Evolutionary conservation across 2,797 vertebrate genomes (phyloP).

Genomic region (Bucorvus abyssinicus): DNA sequence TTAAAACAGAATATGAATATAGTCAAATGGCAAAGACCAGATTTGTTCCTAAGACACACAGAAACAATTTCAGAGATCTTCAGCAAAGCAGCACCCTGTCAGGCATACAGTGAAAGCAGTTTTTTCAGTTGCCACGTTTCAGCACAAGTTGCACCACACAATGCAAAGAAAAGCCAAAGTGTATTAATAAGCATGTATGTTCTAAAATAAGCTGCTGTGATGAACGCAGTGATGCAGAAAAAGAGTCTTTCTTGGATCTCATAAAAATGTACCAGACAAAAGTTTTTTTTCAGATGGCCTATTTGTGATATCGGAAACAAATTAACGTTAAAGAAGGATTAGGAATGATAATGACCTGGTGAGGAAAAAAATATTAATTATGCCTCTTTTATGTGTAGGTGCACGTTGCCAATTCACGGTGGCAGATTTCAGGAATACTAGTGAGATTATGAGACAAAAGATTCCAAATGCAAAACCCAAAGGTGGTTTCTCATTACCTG

Average conservation of each 20-base stretch:
- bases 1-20: background rate
- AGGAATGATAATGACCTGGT: background rate
- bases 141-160: background rate
- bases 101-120: background rate
- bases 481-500: background rate
- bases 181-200: conserved; percentile 17
- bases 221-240: background rate
- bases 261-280: background rate
- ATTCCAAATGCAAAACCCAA: background rate
- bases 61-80: conserved; percentile 27
- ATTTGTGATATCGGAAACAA: background rate
- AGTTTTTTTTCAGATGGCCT: background rate
- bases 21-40: conserved; percentile 21
- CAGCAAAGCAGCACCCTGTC: background rate
- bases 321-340: background rate
- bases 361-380: background rate
- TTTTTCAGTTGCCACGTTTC: background rate
- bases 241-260: background rate
- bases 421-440: background rate
- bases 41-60: conserved; percentile 1
- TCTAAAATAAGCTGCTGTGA: background rate
- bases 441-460: background rate
- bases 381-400: background rate
- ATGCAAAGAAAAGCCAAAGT: conserved; percentile 3
- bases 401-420: background rate